Percentiles rank a stretch among this genome's conserved stretches.
phyloP scores from a whole-genome alignment of 2,113 vertebrate species.

The Notothenia rossii region DNA sequence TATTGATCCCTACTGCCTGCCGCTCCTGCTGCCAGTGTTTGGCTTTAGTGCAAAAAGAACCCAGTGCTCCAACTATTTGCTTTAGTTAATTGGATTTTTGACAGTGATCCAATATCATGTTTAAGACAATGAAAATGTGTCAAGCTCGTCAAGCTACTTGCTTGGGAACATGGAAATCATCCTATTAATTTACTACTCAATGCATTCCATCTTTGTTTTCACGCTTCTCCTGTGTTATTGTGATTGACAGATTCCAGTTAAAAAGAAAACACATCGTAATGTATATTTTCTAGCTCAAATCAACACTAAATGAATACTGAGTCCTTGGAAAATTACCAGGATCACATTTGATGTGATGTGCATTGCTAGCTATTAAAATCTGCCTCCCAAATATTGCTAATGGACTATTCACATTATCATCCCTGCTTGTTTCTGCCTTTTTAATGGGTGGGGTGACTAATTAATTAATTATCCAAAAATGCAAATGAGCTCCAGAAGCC shows the following conservation, averaged over 20 bases:
- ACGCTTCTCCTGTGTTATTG: not conserved
- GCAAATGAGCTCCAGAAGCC: constrained; percentile 78
- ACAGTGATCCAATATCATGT: constrained; percentile 71
- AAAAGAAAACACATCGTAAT: constrained; percentile 4
- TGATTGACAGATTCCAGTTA: constrained; percentile 3
- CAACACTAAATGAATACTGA: not conserved
- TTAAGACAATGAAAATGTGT: constrained; percentile 78
- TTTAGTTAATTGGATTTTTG: constrained; percentile 75
- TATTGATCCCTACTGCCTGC: constrained; percentile 78
- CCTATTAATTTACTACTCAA: constrained; percentile 69
- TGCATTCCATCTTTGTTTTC: constrained; percentile 47
- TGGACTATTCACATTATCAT: constrained; percentile 67
- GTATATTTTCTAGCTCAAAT: not conserved
- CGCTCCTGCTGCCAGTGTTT: constrained; percentile 64
- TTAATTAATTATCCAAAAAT: constrained; percentile 85
- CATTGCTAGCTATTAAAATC: constrained; percentile 37
- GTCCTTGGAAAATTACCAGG: constrained; percentile 28
- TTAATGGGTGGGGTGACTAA: constrained; percentile 80
- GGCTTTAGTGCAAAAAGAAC: constrained; percentile 53
- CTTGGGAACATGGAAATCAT: constrained; percentile 59
- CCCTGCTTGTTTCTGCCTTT: constrained; percentile 66
- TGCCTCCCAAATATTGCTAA: constrained; percentile 61
- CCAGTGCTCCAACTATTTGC: constrained; percentile 65
- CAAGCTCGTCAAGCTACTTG: constrained; percentile 60
- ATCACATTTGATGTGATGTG: constrained; percentile 41